Evolutionary conservation across 2,113 vertebrate genomes (phyloP).

Genomic region (Eurypyga helias): DNA sequence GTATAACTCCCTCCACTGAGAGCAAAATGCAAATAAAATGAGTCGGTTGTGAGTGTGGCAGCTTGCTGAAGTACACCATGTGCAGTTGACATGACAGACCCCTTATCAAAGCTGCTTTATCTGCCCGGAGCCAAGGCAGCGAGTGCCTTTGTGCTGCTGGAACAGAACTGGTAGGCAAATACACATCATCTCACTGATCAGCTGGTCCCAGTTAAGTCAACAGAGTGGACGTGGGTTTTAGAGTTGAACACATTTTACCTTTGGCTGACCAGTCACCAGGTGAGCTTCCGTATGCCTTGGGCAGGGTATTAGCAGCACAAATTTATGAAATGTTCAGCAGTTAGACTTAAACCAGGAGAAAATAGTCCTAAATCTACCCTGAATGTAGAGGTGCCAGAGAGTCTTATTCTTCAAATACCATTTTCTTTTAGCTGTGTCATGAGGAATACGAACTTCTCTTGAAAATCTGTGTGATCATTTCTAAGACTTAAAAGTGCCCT

Average conservation of each 20-base stretch:
- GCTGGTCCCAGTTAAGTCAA: not conserved
- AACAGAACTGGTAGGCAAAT: not conserved
- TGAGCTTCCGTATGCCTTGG: not conserved
- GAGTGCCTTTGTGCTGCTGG: not conserved
- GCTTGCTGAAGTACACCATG: rapidly evolving
- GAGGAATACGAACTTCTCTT: not conserved
- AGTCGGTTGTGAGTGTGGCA: rapidly evolving
- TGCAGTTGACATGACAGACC: not conserved
- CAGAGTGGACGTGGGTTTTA: rapidly evolving
- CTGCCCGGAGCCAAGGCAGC: not conserved
- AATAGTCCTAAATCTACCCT: not conserved
- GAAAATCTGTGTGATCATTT: not conserved
- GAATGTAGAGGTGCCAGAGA: not conserved
- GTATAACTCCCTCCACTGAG: not conserved
- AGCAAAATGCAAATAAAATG: not conserved
- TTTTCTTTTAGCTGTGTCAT: not conserved
- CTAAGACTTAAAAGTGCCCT: not conserved
- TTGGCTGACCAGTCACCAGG: not conserved
- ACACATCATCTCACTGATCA: rapidly evolving
- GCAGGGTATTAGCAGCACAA: not conserved
- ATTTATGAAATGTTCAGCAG: not conserved
- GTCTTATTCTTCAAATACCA: not conserved
- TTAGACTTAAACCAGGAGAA: not conserved
- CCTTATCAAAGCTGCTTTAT: not conserved
- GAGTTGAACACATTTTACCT: rapidly evolving